Evolutionary conservation across 1,140 invertebrate genomes (phyloP), one percentile per base, ranked within the genome.

Genomic region (Steinernema khuongi): DNA sequence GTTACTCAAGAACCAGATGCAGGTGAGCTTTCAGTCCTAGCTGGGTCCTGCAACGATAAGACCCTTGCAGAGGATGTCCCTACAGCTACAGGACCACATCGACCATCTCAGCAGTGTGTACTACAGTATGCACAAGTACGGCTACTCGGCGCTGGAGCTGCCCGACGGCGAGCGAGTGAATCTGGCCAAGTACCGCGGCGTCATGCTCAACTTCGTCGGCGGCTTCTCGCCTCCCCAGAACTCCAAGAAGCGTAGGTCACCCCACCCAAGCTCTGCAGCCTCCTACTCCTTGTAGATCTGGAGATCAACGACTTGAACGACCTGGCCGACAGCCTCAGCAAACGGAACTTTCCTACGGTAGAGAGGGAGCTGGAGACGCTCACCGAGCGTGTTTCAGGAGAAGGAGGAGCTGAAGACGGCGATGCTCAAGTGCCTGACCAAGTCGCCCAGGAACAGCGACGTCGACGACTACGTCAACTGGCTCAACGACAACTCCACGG

Each of bases 101-200:
- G 50, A 60, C 22, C 50, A 60, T 22, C 50, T 60, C 50, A 22
- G 50, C 50, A 60, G 50, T 22, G 50, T 60, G 11, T 60, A 60
- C 50, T 60, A 60, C 50, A 60, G 50, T 60, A 60, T 60, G 50
- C 50, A 60, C 50, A 60, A 60, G 50, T 60, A 60, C 50, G 50
- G 50, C 22, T 60, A 60, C 50, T n/a, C 50, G 7, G 50, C 50
- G 50, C 19, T 60, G 11, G 50, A 60, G 26, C 22, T 60, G 7
- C 50, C 50, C 7, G 50, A 60, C 50, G 50, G 50, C 50, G 50
- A 60, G 22, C 50, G 50, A 4, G 50, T 60, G 11, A 60, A 60
- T 22, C 50, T 60, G 14, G 50, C 50, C 14, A 60, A 60, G 19
- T 60, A 60, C 50, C 11, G 50, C 4, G 50, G 50, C 7, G 50